Evolutionary conservation across 2,797 vertebrate species (phyloP).

Genomic region (Taeniopygia guttata): DNA sequence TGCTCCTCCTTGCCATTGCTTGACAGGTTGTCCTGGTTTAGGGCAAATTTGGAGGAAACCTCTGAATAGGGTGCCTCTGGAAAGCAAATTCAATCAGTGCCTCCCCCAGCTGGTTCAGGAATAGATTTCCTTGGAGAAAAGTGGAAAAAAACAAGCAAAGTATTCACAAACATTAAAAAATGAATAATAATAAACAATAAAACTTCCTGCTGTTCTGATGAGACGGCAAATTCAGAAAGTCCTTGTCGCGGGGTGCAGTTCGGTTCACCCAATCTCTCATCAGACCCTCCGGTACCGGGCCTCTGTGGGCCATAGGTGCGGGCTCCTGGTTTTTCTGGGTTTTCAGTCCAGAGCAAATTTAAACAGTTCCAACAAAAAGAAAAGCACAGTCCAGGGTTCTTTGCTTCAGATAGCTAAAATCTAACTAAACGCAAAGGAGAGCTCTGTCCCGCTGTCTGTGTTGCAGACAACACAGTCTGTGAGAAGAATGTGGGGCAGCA

Average conservation of each 20-base stretch:
- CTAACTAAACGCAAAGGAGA: not conserved
- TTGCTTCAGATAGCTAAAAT: not conserved
- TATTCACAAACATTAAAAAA: not conserved
- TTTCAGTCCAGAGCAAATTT: not conserved
- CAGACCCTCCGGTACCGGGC: not conserved
- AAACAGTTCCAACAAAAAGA: not conserved
- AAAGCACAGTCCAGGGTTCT: not conserved
- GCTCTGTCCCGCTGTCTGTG: not conserved
- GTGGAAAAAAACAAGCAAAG: not conserved
- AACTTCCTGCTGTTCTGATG: not conserved
- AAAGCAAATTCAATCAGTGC: not conserved
- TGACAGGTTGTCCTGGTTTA: not conserved
- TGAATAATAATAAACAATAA: not conserved
- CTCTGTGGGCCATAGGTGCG: not conserved
- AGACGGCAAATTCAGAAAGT: not conserved
- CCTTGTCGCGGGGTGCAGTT: not conserved
- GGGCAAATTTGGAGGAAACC: not conserved
- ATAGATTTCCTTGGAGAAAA: not conserved
- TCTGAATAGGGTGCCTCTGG: not conserved
- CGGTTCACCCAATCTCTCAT: accelerated
- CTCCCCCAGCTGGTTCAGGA: not conserved
- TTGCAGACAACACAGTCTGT: not conserved
- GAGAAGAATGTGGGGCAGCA: not conserved
- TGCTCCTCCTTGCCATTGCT: not conserved
- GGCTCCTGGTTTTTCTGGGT: not conserved